A percentile compares a stretch with the other conserved stretches of the same genome.
Evolutionary conservation across 92 coral and sea anemone genomes (phyloP).

Genomic region (Zoanthus gigantus): DNA sequence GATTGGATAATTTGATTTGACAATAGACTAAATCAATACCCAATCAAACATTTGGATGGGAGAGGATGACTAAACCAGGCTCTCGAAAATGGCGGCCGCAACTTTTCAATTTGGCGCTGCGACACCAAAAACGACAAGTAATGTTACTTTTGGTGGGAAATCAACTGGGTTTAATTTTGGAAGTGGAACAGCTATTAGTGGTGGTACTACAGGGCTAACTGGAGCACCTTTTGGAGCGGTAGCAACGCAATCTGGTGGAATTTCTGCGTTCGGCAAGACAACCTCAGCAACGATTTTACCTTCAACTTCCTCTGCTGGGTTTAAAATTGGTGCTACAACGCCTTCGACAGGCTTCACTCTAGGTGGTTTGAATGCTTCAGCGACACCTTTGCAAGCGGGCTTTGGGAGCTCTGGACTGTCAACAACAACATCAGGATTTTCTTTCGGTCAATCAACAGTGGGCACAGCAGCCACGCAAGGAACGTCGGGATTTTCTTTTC

Average conservation of each 20-base stretch:
- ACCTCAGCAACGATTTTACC: slow-evolving; percentile 7
- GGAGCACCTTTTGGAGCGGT: slow-evolving; percentile 40
- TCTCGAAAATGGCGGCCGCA: slow-evolving; percentile 44
- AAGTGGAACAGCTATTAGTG: slow-evolving; percentile 6
- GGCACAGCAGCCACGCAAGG: slow-evolving; percentile 9
- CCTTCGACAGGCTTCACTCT: slow-evolving; percentile 19
- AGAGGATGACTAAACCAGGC: background rate
- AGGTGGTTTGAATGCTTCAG: slow-evolving; percentile 33
- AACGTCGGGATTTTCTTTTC: slow-evolving; percentile 17
- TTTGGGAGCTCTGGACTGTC: slow-evolving; percentile 5
- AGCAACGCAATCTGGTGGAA: slow-evolving; percentile 39
- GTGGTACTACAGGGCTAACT: slow-evolving; percentile 10
- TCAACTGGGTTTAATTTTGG: slow-evolving; percentile 39
- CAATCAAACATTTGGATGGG: slow-evolving; percentile 21
- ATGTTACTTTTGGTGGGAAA: slow-evolving; percentile 29
- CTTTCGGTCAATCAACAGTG: slow-evolving; percentile 27
- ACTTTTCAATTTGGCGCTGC: slow-evolving; percentile 49
- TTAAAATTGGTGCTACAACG: slow-evolving; percentile 28
- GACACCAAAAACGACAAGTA: slow-evolving; percentile 26
- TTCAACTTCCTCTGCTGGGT: slow-evolving; percentile 25
- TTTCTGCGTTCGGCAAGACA: slow-evolving; percentile 38
- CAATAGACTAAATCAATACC: background rate
- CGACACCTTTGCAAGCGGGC: slow-evolving; percentile 19
- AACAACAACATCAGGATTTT: background rate
- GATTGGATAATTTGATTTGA: slow-evolving; percentile 16